These are phyloP conservation scores for Botia almorhae DNA, from an alignment of 2,797 vertebrate genomes.

Conservation along the genomic window DNA sequence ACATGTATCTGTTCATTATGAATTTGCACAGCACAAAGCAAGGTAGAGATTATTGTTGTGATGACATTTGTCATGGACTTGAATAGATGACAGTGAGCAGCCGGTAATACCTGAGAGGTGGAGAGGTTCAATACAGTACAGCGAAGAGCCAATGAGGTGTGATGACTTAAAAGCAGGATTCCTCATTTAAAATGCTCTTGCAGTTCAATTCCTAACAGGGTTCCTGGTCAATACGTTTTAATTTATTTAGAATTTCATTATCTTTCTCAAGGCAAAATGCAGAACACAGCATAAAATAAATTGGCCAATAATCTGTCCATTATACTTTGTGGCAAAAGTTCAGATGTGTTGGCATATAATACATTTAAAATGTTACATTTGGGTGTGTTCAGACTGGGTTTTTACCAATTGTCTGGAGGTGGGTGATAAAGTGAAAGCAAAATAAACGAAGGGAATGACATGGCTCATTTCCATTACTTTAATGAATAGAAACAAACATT, in stretches of 20 bases:
- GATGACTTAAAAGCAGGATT: not conserved
- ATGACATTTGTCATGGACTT: not conserved
- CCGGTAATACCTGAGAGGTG: not conserved
- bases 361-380: not conserved
- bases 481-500: slow-evolving; percentile 35
- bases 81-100: not conserved
- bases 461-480: slow-evolving; percentile 40
- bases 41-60: not conserved
- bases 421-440: not conserved
- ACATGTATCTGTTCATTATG: not conserved
- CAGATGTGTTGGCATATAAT: not conserved
- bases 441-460: not conserved
- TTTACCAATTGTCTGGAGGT: not conserved
- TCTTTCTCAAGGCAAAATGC: not conserved
- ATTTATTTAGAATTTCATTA: not conserved
- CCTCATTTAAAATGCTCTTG: slow-evolving; percentile 14
- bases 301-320: not conserved
- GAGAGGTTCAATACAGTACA: not conserved
- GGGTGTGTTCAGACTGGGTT: not conserved
- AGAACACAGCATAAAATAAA: not conserved
- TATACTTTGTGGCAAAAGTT: not conserved
- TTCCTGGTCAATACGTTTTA: not conserved
- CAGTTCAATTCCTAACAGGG: not conserved
- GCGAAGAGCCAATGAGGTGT: not conserved
- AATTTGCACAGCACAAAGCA: not conserved